Base-by-base conservation (phyloP, 2,888 invertebrate species). In the Dryobotodes eremita region DNA sequence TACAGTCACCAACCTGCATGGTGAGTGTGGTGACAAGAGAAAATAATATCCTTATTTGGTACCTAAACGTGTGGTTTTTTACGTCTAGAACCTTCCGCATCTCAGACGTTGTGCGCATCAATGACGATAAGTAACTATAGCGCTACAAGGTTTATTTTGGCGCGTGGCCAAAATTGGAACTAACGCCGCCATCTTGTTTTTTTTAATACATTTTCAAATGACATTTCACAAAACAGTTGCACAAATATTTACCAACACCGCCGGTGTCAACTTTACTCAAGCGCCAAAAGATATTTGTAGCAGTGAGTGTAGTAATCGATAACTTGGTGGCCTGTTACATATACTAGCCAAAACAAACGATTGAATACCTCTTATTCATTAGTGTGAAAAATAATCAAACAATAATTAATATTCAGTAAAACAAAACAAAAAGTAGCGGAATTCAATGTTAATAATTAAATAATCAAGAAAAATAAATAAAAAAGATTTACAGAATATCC, bases 31-130 rank as follows among this genome's bases (percentile, higher is more conserved):
- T 20, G 75, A 74, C 46, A 62, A 26, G n/a, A 73, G 75, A 36
- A 82, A 62, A 74, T 73, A 59, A 78, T 82, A 75, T n/a, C 78
- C 82, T 75, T 78, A 82, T 78, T 62, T 55, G 82, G 61, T 46
- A 31, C 50, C 57, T 26, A 48, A 53, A 13, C 46, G 53, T 48
- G 20, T 61, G 17, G 73, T 59, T 74, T 73, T n/a, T 78, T 74
- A 62, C 31, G 13, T 61, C 13, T 26, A 36, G 46, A 48, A 65
- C 15, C 46, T 55, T 55, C 53, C 36, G 11, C 20, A 61, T 73
- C 50, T 53, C n/a, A 59, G 50, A 59, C 20, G 13, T 66, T 46
- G n/a, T 15, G 2, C 7, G n/a, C 46, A 46, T 46, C 46, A 48
- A 72, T 53, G 20, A 17, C 8, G 17, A 48, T 23, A 11, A 4